Evolutionary conservation across 1,140 invertebrate species (phyloP).

Genomic region (Campoletis sonorensis): DNA sequence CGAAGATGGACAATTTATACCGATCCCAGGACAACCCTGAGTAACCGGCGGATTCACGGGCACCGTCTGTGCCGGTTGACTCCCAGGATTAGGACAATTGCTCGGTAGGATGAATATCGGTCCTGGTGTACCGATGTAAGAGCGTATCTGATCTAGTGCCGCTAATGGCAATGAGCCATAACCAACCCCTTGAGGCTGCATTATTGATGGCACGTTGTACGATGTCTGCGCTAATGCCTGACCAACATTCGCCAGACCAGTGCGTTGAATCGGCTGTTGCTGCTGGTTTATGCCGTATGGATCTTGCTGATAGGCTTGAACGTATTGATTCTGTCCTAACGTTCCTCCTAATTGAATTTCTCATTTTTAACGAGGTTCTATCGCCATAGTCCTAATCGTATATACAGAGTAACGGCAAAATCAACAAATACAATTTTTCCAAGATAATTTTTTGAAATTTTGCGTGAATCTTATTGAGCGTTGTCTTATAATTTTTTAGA

Average conservation of each 20-base stretch:
- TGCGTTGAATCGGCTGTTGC: constrained; percentile 21
- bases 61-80: constrained; percentile 44
- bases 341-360: not conserved
- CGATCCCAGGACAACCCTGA: constrained; percentile 41
- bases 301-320: constrained; percentile 37
- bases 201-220: constrained; percentile 31
- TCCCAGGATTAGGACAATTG: constrained; percentile 53
- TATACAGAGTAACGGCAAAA: too few species aligned
- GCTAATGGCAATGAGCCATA: constrained; percentile 52
- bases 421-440: too few species aligned
- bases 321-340: constrained; percentile 23
- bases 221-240: constrained; percentile 35
- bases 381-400: too few species aligned
- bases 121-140: constrained; percentile 54
- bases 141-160: constrained; percentile 64
- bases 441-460: too few species aligned
- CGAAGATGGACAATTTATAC: constrained; percentile 45
- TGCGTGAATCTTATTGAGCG: too few species aligned
- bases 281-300: constrained; percentile 28
- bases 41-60: constrained; percentile 1
- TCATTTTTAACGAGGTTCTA: not conserved
- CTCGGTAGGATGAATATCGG: constrained; percentile 71
- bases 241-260: constrained; percentile 3
- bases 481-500: too few species aligned
- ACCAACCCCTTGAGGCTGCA: constrained; percentile 18